Conservation (phyloP, 2,113 vertebrate genomes). For the Hippotragus niger region DNA sequence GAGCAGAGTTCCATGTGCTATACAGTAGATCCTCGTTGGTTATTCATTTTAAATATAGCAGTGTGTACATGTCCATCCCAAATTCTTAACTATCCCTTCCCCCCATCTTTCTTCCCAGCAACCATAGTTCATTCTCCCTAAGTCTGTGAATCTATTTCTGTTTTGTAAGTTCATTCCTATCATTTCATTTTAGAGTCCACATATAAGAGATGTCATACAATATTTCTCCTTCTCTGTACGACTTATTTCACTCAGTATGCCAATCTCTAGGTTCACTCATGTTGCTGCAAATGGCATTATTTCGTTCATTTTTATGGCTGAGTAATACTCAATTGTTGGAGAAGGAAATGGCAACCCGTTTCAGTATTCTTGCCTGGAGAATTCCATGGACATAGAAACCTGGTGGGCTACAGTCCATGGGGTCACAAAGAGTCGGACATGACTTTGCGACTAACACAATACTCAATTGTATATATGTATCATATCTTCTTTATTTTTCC, state of each 20-base stretch:
- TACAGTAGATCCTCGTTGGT: neutral
- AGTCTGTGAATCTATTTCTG: neutral
- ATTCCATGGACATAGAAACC: neutral
- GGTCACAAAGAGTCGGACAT: neutral
- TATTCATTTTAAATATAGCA: neutral
- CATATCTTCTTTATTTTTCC: neutral
- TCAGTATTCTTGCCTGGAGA: neutral
- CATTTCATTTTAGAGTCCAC: neutral
- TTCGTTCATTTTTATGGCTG: neutral
- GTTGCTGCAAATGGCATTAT: neutral
- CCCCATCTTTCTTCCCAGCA: neutral
- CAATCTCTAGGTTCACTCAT: neutral
- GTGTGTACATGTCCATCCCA: neutral
- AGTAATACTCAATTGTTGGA: neutral
- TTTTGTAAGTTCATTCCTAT: neutral
- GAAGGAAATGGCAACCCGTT: neutral
- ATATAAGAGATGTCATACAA: neutral
- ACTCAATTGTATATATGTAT: neutral
- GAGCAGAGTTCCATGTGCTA: neutral
- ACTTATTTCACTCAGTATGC: neutral
- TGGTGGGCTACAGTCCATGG: neutral
- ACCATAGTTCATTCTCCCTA: neutral
- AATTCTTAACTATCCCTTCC: neutral
- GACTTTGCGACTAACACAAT: neutral
- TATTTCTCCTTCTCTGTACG: neutral